Evolutionary conservation across 2,797 vertebrate genomes (phyloP), one percentile per base, ranked within the genome.

Genomic region (Tragopan temminckii): DNA sequence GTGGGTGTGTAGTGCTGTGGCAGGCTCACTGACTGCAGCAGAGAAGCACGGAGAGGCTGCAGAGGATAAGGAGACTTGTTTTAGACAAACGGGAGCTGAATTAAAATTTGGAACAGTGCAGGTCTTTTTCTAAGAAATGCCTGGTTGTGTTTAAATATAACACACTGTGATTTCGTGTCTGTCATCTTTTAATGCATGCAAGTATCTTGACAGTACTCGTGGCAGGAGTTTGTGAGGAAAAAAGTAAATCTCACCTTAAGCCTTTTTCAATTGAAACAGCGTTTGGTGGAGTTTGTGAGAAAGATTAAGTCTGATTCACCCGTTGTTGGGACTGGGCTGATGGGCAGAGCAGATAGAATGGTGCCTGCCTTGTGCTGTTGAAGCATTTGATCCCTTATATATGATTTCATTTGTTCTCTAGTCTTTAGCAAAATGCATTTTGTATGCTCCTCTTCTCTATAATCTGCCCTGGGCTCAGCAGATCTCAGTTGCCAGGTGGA

Each of bases 231-330:
- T 79, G 21, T 42, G 7, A 24, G 19, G 63, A 45, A 62, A 62
- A 81, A 91, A 46, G 18, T n/a, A 86, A 80, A 82, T 91, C 75
- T 94, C 61, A 74, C 71, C 67, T 77, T 95, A 93, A 91, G 68
- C 75, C 85, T 81, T 84, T 95, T 90, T 84, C 77, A 59, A 58
- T 80, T 89, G 85, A 85, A 95, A 86, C 77, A 40, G n/a, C 29
- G 18, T 78, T 82, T 80, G 63, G 63, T 46, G 33, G 74, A 46
- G 33, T 52, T 94, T 61, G 36, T 80, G 63, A 2, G 5, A 38
- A 86, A 93, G 85, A 82, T 94, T 67, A 86, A 67, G 46, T 81
- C 67, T 67, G 46, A 64, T 91, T 88, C 59, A 70, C 17, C 23
- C 25, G 25, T 77, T 81, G 59, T 16, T 81, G 80, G 45, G 52